Conservation (phyloP, 2,888 invertebrate genomes). For the Lithophane leautieri region DNA sequence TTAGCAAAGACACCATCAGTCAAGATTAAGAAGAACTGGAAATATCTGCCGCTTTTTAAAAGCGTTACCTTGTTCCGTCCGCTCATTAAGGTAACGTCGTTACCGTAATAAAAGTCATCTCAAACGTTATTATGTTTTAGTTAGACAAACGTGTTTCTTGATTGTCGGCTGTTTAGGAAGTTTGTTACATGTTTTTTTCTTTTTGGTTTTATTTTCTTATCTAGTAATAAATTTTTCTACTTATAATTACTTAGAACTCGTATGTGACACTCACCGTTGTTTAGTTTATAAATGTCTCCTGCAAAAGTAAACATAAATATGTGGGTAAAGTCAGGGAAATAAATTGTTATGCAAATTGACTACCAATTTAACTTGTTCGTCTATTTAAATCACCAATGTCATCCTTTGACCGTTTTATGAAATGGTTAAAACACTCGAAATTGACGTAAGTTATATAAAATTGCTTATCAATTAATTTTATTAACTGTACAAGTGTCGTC, state of each 20-base stretch:
- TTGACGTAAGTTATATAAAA: too few relatives aligned
- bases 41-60: conserved; percentile 74
- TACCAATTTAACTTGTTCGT: too few relatives aligned
- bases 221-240: background rate
- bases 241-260: background rate
- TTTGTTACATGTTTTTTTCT: conserved; percentile 3
- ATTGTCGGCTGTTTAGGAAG: conserved; percentile 45
- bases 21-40: conserved; percentile 77
- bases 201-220: background rate
- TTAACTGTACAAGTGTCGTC: too few relatives aligned
- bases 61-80: conserved; percentile 73
- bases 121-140: conserved; percentile 65
- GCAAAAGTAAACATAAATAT: background rate
- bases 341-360: too few relatives aligned
- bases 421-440: too few relatives aligned
- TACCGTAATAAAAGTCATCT: conserved; percentile 73
- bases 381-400: too few relatives aligned
- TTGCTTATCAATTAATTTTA: too few relatives aligned
- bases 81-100: conserved; percentile 75
- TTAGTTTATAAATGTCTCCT: background rate
- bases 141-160: conserved; percentile 60
- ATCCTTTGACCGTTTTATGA: too few relatives aligned
- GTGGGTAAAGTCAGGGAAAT: too few relatives aligned
- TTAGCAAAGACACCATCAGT: conserved; percentile 74
- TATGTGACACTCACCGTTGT: background rate